Evolutionary conservation across 2,888 invertebrate species (phyloP).

Genomic region (Ophion ellenae): DNA sequence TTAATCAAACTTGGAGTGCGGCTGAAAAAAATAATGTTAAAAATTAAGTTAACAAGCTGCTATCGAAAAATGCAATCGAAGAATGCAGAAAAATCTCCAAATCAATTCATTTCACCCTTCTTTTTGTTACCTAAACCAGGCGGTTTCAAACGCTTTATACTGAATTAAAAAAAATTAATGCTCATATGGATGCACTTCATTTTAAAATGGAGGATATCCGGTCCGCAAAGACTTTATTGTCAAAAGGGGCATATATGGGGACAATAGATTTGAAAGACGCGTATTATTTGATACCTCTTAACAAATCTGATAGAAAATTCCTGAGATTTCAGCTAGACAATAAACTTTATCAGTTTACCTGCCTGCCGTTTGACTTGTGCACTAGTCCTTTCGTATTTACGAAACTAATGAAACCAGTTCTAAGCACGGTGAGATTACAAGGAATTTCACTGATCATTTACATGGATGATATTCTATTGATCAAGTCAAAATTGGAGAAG

Average conservation of each 20-base stretch:
- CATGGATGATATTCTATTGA: slow-evolving; percentile 21
- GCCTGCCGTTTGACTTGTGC: slow-evolving; percentile 29
- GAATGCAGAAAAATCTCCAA: not conserved
- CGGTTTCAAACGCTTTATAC: slow-evolving; percentile 23
- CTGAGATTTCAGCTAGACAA: slow-evolving; percentile 12
- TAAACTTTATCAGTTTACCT: slow-evolving; percentile 31
- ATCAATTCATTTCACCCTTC: slow-evolving; percentile 16
- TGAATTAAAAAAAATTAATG: slow-evolving; percentile 38
- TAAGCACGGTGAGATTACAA: slow-evolving; percentile 1
- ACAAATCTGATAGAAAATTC: slow-evolving; percentile 16
- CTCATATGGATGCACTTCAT: slow-evolving; percentile 28
- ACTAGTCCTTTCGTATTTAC: slow-evolving; percentile 35
- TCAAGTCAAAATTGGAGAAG: not conserved
- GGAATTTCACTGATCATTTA: slow-evolving; percentile 16
- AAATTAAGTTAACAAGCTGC: not conserved
- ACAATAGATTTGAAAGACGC: slow-evolving; percentile 28
- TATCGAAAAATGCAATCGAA: slow-evolving; percentile 18
- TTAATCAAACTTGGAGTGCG: not conserved
- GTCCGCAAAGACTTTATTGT: slow-evolving; percentile 26
- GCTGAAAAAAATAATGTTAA: not conserved
- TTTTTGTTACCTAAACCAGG: slow-evolving; percentile 22
- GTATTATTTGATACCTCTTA: slow-evolving; percentile 12
- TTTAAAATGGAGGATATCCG: slow-evolving; percentile 44
- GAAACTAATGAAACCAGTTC: slow-evolving; percentile 25
- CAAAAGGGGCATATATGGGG: slow-evolving; percentile 18